Conservation (phyloP, 2,888 invertebrate species). For the Tetramorium bicarinatum region DNA sequence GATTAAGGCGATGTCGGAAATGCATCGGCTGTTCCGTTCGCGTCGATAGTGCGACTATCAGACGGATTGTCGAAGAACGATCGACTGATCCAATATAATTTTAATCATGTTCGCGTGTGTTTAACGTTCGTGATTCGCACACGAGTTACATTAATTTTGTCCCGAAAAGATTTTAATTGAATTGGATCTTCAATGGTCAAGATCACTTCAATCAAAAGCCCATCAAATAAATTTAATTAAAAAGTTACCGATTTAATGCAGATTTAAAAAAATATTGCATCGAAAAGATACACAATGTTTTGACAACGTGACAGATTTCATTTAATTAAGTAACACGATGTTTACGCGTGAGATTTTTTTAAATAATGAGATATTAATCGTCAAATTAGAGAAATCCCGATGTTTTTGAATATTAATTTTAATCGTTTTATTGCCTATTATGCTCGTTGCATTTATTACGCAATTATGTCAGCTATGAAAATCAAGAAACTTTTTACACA, state of each 20-base stretch:
- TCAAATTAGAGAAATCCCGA: not conserved
- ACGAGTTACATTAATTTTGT: not conserved
- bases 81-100: constrained; percentile 9
- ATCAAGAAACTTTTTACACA: constrained; percentile 27
- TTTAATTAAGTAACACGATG: constrained; percentile 22
- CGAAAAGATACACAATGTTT: not conserved
- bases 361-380: not conserved
- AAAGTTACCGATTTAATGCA: not conserved
- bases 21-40: constrained; percentile 21
- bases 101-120: not conserved
- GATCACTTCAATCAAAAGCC: not conserved
- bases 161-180: constrained; percentile 24
- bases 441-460: not conserved
- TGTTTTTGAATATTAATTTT: not conserved
- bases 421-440: not conserved
- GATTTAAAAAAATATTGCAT: not conserved
- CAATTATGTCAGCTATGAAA: not conserved
- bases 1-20: constrained; percentile 74
- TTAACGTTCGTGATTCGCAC: not conserved
- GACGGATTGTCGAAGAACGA: not conserved
- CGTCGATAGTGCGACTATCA: not conserved
- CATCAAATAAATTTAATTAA: constrained; percentile 1
- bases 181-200: constrained; percentile 21
- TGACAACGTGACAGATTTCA: not conserved
- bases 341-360: constrained; percentile 15